These are phyloP conservation scores for Eclectus roratus DNA, from an alignment of 2,113 vertebrate genomes.

Conservation along the genomic window DNA sequence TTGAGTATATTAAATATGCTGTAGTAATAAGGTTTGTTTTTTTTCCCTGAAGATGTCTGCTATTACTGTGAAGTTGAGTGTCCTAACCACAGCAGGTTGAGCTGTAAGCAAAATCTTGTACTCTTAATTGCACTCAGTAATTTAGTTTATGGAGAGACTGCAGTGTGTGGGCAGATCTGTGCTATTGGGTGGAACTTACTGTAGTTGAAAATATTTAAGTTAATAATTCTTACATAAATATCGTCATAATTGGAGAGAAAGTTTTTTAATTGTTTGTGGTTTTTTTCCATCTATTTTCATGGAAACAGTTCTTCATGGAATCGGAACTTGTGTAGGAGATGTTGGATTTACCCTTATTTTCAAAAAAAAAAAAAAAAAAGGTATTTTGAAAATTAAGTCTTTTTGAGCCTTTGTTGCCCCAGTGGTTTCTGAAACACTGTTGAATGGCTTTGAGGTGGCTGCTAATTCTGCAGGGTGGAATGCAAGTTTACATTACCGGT, in stretches of 20 bases:
- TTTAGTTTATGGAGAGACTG: slow-evolving; percentile 28
- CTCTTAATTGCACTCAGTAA: neutral
- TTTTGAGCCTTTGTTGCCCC: neutral
- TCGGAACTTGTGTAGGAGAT: neutral
- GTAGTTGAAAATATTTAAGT: neutral
- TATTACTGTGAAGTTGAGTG: neutral
- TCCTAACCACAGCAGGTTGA: neutral
- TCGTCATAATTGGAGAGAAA: neutral
- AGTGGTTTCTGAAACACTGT: neutral
- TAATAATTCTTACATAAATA: neutral
- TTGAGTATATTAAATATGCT: neutral
- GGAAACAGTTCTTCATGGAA: neutral
- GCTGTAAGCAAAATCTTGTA: neutral
- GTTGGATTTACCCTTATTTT: neutral
- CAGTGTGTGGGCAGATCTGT: neutral
- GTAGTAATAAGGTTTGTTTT: neutral
- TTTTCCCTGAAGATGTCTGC: neutral
- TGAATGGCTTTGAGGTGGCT: neutral
- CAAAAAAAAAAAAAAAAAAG: neutral
- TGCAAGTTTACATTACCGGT: neutral
- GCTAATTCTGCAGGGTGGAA: neutral
- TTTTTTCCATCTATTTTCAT: neutral
- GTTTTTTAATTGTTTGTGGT: neutral
- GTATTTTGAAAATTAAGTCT: neutral
- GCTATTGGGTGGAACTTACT: neutral